phyloP scores from a whole-genome alignment of 2,888 invertebrate genomes.

The Drosophila macrospina region DNA sequence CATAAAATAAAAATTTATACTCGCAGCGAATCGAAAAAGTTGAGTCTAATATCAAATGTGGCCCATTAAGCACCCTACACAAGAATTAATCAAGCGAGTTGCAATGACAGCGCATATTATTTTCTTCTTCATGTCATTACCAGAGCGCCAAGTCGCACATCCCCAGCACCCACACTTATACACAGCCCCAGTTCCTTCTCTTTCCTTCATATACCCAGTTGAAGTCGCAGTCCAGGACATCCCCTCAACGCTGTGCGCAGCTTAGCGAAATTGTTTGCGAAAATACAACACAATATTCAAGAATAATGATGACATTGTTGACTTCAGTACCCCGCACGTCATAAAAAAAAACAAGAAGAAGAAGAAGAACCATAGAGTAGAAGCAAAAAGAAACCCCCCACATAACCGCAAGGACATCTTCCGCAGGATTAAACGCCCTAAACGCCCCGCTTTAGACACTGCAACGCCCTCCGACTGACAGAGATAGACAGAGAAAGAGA shows the following conservation, averaged over 20 bases:
- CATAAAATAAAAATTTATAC: no score
- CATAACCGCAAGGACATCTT: conserved; percentile 80
- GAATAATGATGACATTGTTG: conserved; percentile 84
- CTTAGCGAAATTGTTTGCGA: conserved; percentile 82
- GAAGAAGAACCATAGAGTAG: conserved; percentile 10
- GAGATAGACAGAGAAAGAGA: conserved; percentile 10
- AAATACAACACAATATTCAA: conserved; percentile 82
- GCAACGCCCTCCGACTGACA: conserved; percentile 67
- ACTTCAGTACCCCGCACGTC: conserved; percentile 67
- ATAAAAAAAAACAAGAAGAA: conserved; percentile 53
- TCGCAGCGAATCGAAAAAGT: neutral
- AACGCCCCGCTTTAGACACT: conserved; percentile 77
- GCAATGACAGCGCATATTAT: conserved; percentile 82
- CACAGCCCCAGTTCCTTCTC: no score
- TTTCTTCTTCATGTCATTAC: conserved; percentile 72
- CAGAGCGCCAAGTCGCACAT: conserved; percentile 55
- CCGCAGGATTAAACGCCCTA: conserved; percentile 82
- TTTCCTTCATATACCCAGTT: neutral
- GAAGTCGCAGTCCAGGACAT: conserved; percentile 1
- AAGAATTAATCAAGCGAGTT: conserved; percentile 81
- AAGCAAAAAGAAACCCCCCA: conserved; percentile 34
- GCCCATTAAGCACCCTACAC: conserved; percentile 51
- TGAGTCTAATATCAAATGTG: conserved; percentile 1
- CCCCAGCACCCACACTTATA: conserved; percentile 18
- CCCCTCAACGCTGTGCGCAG: conserved; percentile 50